Evolutionary conservation across 2,797 vertebrate genomes (phyloP).

Genomic region (Trichosurus vulpecula): DNA sequence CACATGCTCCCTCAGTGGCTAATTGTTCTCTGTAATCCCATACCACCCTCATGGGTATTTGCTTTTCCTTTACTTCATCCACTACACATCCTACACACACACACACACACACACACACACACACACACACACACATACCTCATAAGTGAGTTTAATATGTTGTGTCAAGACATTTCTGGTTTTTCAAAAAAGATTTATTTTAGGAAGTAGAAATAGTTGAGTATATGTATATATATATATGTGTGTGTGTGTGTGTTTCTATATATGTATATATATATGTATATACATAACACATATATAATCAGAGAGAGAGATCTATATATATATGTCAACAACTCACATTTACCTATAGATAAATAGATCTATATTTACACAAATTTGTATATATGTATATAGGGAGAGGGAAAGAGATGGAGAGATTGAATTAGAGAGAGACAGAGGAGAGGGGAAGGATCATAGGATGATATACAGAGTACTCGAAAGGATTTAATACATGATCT

Average conservation of each 20-base stretch:
- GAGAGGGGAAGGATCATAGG: no score
- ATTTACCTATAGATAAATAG: not conserved
- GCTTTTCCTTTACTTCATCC: not conserved
- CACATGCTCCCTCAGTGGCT: not conserved
- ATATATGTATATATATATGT: no score
- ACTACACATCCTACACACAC: not conserved
- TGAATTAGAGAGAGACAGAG: no score
- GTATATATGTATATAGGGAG: not conserved
- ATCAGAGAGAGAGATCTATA: no score
- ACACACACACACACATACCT: not conserved
- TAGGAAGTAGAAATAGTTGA: not conserved
- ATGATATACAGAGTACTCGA: not conserved
- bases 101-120: not conserved
- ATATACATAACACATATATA: no score
- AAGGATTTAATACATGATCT: not conserved
- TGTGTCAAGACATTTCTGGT: not conserved
- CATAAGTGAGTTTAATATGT: not conserved
- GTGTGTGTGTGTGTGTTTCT: no score
- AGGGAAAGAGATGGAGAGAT: not conserved
- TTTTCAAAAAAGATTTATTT: not conserved
- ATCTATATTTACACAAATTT: not conserved
- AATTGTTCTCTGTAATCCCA: not conserved
- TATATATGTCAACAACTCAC: no score
- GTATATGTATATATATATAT: not conserved
- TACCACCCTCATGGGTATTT: slow-evolving; percentile 6